Evolutionary conservation across 2,113 vertebrate genomes (phyloP).

Genomic region (Scophthalmus maximus): DNA sequence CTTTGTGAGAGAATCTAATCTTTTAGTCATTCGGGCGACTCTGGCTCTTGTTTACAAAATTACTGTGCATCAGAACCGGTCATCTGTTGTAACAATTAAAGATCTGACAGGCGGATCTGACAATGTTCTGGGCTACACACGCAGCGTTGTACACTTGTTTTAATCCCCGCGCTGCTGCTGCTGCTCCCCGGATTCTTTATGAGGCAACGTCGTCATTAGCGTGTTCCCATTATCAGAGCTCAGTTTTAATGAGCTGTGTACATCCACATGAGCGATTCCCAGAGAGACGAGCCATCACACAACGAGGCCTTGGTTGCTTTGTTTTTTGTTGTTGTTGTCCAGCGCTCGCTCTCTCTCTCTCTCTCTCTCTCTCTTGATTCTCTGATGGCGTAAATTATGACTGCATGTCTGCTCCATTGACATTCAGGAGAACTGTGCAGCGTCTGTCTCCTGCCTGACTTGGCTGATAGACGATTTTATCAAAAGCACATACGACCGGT

Average conservation of each 20-base stretch:
- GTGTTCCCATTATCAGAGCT: slow-evolving; percentile 71
- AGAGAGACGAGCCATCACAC: slow-evolving; percentile 63
- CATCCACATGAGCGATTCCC: slow-evolving; percentile 50
- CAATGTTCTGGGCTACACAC: too few relatives aligned
- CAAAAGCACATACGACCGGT: slow-evolving; percentile 60
- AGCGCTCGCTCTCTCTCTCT: background rate
- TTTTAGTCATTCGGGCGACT: background rate
- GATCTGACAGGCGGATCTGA: background rate
- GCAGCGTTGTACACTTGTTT: slow-evolving; percentile 13
- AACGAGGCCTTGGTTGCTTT: slow-evolving; percentile 28
- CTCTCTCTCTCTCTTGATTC: too few relatives aligned
- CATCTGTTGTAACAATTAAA: slow-evolving; percentile 33
- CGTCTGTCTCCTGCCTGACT: slow-evolving; percentile 61
- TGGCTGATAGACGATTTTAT: slow-evolving; percentile 69
- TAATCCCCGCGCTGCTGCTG: slow-evolving; percentile 47
- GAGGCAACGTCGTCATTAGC: slow-evolving; percentile 69
- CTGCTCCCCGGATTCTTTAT: slow-evolving; percentile 55
- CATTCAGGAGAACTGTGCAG: slow-evolving; percentile 48
- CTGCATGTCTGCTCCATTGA: slow-evolving; percentile 33
- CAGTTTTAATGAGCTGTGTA: slow-evolving; percentile 73
- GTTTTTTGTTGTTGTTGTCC: too few relatives aligned
- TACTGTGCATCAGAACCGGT: background rate
- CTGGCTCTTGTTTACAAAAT: slow-evolving; percentile 20
- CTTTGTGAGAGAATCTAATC: background rate
- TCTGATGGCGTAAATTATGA: too few relatives aligned